Percentiles rank a stretch among this genome's conserved stretches.
phyloP scores from a whole-genome alignment of 1,140 invertebrate species.

The Drosophila hydei region DNA sequence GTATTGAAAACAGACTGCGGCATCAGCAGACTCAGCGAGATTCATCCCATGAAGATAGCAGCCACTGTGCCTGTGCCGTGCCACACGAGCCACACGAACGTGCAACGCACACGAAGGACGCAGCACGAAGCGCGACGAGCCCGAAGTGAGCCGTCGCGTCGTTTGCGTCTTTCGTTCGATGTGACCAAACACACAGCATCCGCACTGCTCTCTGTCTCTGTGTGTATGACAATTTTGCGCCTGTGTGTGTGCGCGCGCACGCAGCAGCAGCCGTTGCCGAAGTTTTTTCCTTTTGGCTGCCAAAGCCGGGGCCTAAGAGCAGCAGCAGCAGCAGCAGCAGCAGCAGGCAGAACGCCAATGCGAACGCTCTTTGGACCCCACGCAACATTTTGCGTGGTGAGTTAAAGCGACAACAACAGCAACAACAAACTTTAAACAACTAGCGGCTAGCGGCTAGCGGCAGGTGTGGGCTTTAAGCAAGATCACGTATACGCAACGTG shows the following conservation, averaged over 20 bases:
- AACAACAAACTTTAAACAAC: slow-evolving; percentile 12
- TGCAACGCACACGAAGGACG: slow-evolving; percentile 19
- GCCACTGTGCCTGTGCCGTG: slow-evolving; percentile 20
- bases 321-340: slow-evolving; percentile 5
- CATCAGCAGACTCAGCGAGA: slow-evolving; percentile 61
- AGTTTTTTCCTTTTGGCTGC: neutral
- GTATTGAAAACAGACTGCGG: slow-evolving; percentile 80
- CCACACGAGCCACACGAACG: slow-evolving; percentile 17
- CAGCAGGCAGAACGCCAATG: slow-evolving; percentile 13
- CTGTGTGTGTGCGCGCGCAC: slow-evolving; percentile 40
- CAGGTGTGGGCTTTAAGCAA: slow-evolving; percentile 29
- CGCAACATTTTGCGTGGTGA: slow-evolving; percentile 39
- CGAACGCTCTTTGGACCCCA: slow-evolving; percentile 33
- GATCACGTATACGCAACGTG: slow-evolving; percentile 52
- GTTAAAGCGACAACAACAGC: slow-evolving; percentile 23
- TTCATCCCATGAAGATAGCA: slow-evolving; percentile 76
- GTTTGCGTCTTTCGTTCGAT: slow-evolving; percentile 54
- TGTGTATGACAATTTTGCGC: slow-evolving; percentile 12
- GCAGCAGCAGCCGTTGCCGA: slow-evolving; percentile 21
- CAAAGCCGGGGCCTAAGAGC: slow-evolving; percentile 6
- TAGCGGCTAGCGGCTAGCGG: neutral
- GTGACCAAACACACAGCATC: slow-evolving; percentile 72
- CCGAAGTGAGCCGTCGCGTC: slow-evolving; percentile 22
- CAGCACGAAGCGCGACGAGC: slow-evolving; percentile 12
- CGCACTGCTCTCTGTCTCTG: slow-evolving; percentile 45